Evolutionary conservation across 1,140 invertebrate genomes (phyloP), one percentile per base, ranked within the genome.

Genomic region (Parasteatoda tepidariorum): DNA sequence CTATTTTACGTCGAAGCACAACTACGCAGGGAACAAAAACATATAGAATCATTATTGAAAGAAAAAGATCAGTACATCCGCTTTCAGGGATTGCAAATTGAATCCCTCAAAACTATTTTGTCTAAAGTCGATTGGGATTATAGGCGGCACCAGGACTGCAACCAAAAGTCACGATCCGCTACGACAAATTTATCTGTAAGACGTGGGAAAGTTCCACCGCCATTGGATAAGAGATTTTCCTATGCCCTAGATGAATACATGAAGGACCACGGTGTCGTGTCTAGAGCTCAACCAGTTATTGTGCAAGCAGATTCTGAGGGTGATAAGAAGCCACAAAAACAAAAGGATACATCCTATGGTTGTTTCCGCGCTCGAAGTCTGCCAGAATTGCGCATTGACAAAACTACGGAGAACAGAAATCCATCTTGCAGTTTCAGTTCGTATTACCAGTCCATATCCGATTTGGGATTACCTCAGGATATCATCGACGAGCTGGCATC

Each of bases 51-150:
- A 48, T 26, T 82, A 4, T 24, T 82, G 2, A 71, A 55, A 3
- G 78, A 82, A 24, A 82, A 82, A 31, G 78, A 82, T n/a, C 78
- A 82, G 26, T 70, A 70, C 22, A 82, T 82, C n/a, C 66, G 41
- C 3, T 82, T 82, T 22, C 78, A 82, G 13, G 54, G 33, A n/a
- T 31, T 82, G 7, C 78, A 82, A 26, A 82, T 82, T 2, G 64
- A 71, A 9, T 82, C 78, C 9, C 34, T 82, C 4, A 82, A 82
- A 18, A 38, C 4, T 13, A 26, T 82, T 2, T 54, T 82, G 11
- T 70, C 78, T 3, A 66, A 61, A 15, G 57, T 71, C 1, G 66
- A 70, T 24, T 30, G 18, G 34, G 64, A 61, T 15, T 61, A 70
- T 15, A 30, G 66, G 9, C 48, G 62, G 13, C 26, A 61, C 2